A percentile compares a stretch with the other conserved stretches of the same genome.
Conservation (phyloP, 2,797 vertebrate species). For the Telmatherina bonti region DNA sequence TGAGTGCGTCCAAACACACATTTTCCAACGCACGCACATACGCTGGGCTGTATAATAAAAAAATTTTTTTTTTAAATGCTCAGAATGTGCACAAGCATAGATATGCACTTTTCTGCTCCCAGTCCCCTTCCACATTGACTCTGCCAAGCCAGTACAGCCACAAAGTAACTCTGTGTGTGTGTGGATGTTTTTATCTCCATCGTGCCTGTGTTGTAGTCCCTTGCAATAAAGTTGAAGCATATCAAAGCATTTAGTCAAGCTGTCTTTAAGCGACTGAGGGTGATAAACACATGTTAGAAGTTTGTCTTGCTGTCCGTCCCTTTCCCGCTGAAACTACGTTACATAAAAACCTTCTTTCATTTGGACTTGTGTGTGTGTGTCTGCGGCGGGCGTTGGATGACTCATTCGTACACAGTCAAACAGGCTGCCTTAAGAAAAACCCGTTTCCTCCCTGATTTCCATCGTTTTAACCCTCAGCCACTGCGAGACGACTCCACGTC, state of each 20-base stretch:
- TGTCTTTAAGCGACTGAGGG: slow-evolving; percentile 60
- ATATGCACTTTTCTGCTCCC: slow-evolving; percentile 56
- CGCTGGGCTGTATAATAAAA: slow-evolving; percentile 41
- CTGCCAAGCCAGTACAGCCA: slow-evolving; percentile 60
- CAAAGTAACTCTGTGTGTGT: slow-evolving; percentile 41
- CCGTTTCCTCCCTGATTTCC: slow-evolving; percentile 43
- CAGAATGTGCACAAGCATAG: slow-evolving; percentile 49
- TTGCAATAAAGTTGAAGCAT: slow-evolving; percentile 69
- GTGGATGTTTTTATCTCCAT: slow-evolving; percentile 65
- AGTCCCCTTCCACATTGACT: slow-evolving; percentile 40
- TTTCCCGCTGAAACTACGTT: slow-evolving; percentile 58
- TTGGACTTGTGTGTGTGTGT: slow-evolving; percentile 27
- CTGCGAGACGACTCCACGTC: slow-evolving; percentile 50
- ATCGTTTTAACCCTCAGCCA: slow-evolving; percentile 53
- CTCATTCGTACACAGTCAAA: slow-evolving; percentile 27
- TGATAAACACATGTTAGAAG: slow-evolving; percentile 73
- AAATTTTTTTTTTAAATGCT: slow-evolving; percentile 36
- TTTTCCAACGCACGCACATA: slow-evolving; percentile 1
- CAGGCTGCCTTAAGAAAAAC: slow-evolving; percentile 33
- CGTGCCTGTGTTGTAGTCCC: slow-evolving; percentile 61
- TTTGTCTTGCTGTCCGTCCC: slow-evolving; percentile 55
- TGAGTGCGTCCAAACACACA: slow-evolving; percentile 55
- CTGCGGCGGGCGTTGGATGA: slow-evolving; percentile 20
- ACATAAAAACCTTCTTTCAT: slow-evolving; percentile 48
- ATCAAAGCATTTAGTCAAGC: slow-evolving; percentile 69